Conservation (phyloP, 2,113 vertebrate genomes). For the Alexandromys fortis region DNA sequence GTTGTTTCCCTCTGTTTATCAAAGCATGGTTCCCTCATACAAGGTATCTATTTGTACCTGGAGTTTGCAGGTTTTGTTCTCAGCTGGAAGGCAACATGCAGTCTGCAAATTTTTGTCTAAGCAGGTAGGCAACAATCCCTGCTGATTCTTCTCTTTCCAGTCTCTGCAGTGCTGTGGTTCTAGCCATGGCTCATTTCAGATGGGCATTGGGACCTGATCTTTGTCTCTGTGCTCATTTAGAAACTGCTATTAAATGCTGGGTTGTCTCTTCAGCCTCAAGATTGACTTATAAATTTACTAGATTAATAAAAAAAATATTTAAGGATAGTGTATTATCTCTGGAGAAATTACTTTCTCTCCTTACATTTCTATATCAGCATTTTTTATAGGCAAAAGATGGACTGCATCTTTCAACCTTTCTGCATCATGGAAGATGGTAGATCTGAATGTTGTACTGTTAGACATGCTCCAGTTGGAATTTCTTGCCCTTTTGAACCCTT, state of each 20-base stretch:
- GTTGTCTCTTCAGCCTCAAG: neutral
- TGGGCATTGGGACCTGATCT: neutral
- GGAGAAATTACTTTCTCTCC: neutral
- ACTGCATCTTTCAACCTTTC: neutral
- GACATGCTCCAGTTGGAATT: neutral
- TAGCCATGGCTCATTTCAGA: neutral
- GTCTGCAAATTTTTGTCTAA: neutral
- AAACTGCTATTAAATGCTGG: neutral
- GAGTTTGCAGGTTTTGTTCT: neutral
- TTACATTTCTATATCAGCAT: neutral
- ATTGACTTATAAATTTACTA: neutral
- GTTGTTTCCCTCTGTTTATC: neutral
- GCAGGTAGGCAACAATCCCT: no score
- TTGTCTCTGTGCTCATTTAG: neutral
- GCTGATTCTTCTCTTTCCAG: neutral
- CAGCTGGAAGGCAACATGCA: no score
- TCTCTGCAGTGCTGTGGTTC: neutral
- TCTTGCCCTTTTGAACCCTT: fast-evolving
- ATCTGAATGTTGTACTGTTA: neutral
- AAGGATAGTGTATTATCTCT: neutral
- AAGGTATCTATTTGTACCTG: neutral
- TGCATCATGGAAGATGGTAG: neutral
- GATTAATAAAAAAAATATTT: neutral
- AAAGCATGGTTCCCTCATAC: neutral
- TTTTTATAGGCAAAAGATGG: neutral